These are phyloP conservation scores for Prunella strophiata DNA, from an alignment of 2,797 vertebrate species.

Conservation along the genomic window DNA sequence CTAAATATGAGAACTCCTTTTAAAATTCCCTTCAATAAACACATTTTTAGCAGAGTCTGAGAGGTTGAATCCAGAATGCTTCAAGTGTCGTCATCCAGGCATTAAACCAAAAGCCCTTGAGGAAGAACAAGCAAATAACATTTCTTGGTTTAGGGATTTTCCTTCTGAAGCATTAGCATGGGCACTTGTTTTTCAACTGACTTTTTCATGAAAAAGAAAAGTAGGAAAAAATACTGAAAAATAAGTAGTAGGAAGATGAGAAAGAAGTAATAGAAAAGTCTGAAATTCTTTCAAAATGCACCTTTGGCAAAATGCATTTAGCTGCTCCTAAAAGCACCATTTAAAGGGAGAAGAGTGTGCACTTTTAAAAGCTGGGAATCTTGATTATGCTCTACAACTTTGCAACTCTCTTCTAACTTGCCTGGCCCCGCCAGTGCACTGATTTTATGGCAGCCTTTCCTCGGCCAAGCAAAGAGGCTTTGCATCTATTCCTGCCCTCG, in stretches of 20 bases:
- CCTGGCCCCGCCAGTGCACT: rapidly evolving
- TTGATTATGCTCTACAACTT: neutral
- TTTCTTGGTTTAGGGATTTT: neutral
- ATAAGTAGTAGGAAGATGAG: neutral
- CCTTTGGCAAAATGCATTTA: neutral
- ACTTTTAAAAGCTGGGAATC: neutral
- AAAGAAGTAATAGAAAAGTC: neutral
- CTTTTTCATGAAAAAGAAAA: neutral
- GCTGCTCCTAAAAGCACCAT: neutral
- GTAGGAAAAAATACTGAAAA: neutral
- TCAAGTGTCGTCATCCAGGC: neutral
- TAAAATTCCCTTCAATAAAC: neutral
- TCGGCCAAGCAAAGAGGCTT: neutral
- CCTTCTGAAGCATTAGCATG: neutral
- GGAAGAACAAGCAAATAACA: neutral
- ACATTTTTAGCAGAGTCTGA: neutral
- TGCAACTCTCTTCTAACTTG: neutral
- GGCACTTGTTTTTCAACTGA: neutral
- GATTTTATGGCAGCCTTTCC: neutral
- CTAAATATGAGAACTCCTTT: neutral
- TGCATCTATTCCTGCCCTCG: neutral
- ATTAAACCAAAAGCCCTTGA: neutral
- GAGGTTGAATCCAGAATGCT: neutral
- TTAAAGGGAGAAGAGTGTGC: neutral
- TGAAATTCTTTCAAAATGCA: neutral